Evolutionary conservation across 2,113 vertebrate species (phyloP).

Genomic region (Brachyhypopomus gauderio): DNA sequence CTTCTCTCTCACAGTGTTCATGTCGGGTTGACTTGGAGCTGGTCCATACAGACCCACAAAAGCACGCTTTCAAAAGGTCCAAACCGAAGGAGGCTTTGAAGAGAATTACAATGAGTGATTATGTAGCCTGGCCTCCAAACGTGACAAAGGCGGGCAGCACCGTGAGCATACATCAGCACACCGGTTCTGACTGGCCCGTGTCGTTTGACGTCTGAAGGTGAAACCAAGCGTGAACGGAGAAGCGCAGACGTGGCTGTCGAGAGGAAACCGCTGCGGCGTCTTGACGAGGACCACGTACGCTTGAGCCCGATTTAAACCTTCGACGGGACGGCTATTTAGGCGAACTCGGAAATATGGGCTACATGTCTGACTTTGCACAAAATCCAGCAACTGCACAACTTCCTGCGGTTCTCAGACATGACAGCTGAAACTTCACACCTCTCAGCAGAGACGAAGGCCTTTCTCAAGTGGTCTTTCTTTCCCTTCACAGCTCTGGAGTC

Average conservation of each 20-base stretch:
- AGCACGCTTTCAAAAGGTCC: slow-evolving; percentile 18
- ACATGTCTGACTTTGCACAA: not conserved
- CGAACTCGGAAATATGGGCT: too few relatives aligned
- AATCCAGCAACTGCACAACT: not conserved
- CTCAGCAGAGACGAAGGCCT: not conserved
- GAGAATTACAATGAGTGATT: not conserved
- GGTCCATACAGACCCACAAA: slow-evolving; percentile 15
- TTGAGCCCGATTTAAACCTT: not conserved
- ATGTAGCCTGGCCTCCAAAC: not conserved
- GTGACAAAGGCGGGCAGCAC: slow-evolving; percentile 18
- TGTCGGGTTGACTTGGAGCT: slow-evolving; percentile 4
- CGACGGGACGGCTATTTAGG: not conserved
- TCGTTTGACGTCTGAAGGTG: not conserved
- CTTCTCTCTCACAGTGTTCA: not conserved
- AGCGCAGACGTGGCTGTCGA: not conserved
- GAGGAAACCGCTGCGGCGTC: not conserved
- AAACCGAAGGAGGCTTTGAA: slow-evolving; percentile 15
- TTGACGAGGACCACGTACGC: not conserved
- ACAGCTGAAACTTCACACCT: not conserved
- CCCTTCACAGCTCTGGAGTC: not conserved
- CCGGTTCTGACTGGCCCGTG: not conserved
- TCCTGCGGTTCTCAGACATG: not conserved
- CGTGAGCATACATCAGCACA: not conserved
- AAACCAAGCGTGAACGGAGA: not conserved
- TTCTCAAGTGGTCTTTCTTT: not conserved